Conservation (phyloP, 1,140 invertebrate genomes). For the Latrodectus geometricus region DNA sequence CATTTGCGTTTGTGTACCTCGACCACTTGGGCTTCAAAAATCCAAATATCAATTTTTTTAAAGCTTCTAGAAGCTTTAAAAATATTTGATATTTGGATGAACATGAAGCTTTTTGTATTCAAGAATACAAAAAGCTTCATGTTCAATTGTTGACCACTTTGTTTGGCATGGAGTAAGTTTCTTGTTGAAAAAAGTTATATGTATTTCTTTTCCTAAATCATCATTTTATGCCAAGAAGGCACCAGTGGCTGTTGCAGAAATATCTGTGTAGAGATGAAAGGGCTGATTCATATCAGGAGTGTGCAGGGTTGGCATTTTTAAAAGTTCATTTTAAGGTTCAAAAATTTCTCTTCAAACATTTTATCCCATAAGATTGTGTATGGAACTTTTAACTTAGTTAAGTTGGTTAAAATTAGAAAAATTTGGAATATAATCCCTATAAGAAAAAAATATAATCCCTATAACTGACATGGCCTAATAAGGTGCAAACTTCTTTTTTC, state of each 20-base stretch:
- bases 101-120: not conserved
- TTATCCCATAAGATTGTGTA: not conserved
- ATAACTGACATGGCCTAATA: not conserved
- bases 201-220: not conserved
- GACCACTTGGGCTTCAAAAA: not conserved
- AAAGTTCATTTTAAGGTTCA: not conserved
- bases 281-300: not conserved
- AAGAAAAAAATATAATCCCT: not conserved
- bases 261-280: not conserved
- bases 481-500: not conserved
- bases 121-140: not conserved
- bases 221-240: not conserved
- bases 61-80: too few relatives aligned
- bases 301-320: not conserved
- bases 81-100: too few relatives aligned
- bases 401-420: not conserved
- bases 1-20: not conserved
- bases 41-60: too few relatives aligned
- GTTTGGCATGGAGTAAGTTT: not conserved
- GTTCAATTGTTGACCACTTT: not conserved
- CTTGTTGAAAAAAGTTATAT: not conserved
- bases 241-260: not conserved
- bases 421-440: not conserved
- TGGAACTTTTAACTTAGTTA: not conserved
- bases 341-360: not conserved